These are phyloP conservation scores for Pseudorasbora parva DNA, from an alignment of 2,113 vertebrate genomes.

Conservation along the genomic window DNA sequence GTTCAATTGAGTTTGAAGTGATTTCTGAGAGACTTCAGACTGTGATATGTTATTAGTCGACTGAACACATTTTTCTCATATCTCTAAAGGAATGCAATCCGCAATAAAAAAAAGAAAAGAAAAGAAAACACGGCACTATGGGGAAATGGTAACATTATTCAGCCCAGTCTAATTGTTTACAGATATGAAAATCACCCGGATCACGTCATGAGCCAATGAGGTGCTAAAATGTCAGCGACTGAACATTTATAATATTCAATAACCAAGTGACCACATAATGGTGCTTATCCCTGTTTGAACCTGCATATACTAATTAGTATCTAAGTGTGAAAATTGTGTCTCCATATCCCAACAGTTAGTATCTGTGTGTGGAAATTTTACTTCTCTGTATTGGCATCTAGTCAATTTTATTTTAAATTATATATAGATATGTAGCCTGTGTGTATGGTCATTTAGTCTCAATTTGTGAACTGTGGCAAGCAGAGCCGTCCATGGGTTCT, in stretches of 20 bases:
- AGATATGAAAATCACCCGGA: background rate
- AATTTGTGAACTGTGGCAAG: background rate
- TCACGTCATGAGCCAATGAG: background rate
- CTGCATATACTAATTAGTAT: background rate
- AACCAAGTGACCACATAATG: background rate
- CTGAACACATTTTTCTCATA: conserved; percentile 19
- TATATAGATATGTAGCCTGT: background rate
- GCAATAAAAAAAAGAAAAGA: background rate
- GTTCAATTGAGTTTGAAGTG: conserved; percentile 48
- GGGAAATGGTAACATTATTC: background rate
- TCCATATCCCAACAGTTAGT: background rate
- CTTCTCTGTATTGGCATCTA: background rate
- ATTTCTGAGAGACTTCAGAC: conserved; percentile 16
- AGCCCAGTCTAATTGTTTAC: background rate
- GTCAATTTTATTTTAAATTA: background rate
- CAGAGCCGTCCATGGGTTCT: too few relatives aligned
- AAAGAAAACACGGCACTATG: background rate
- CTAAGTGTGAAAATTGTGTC: background rate
- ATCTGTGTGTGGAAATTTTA: background rate
- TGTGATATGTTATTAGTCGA: background rate
- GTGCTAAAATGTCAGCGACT: background rate
- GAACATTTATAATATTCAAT: background rate
- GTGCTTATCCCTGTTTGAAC: conserved; percentile 1
- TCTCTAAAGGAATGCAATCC: conserved; percentile 7
- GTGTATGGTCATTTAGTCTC: background rate